Base-by-base conservation (phyloP, 1,140 invertebrate species). In the Idris sp. region DNA sequence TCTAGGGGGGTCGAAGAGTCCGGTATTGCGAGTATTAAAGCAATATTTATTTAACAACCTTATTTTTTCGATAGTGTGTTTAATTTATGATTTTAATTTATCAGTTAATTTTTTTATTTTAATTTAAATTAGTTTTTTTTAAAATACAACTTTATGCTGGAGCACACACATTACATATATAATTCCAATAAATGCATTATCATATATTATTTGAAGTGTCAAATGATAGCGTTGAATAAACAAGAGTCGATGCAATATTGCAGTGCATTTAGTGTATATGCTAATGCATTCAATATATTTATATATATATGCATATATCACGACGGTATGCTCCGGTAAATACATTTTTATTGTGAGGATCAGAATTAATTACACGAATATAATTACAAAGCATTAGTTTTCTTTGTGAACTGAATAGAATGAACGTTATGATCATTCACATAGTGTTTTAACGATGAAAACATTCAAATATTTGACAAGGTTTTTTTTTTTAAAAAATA, bases 291-390 rank as follows among this genome's bases (percentile, higher is more conserved):
- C 16, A 15, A 15, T 19, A 16, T 49, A 48, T 43, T 31, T 61
- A 19, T 26, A 28, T 28, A n/a, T 8, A 28, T 28, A 28, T 28
- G 26, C 7, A 19, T 36, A 38, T 31, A 31, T 62, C 25, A 11
- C 16, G 7, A 4, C 13, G 25, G 31, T 49, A 49, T 30, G 35
- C 30, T 16, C 11, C 26, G 26, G 26, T 59, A 36, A 59, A 59
- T 46, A 59, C 14, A 46, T 59, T 46, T 59, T 59, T 46, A 59
- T 46, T 28, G 41, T 1, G 1, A 44, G 26, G 33, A 59, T 59
- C 46, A 59, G 46, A 44, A 59, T 59, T 59, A 59, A 59, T 59
- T 59, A 46, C 54, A 35, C 40, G 38, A 59, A 46, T 41, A 38
- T 59, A 43, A 59, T 59, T 59, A 46, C 6, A 25, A 41, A 18